These are phyloP conservation scores for Hydra vulgaris DNA, from an alignment of 30 jellyfish, hydroid and myxozoan genomes.

Conservation along the genomic window DNA sequence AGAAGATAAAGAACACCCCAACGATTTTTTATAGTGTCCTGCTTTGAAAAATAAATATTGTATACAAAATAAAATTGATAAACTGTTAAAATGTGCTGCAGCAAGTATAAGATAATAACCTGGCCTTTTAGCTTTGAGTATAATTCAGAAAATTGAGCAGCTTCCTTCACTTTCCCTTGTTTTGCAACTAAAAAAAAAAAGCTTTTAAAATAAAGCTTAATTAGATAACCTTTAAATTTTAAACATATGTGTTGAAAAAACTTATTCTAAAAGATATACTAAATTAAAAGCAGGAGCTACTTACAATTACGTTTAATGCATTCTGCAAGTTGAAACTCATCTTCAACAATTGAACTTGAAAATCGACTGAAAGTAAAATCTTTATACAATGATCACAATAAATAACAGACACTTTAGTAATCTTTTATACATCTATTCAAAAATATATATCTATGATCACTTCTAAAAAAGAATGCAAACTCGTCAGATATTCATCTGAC, in stretches of 20 bases:
- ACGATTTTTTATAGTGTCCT: conserved; percentile 66
- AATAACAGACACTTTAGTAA: no score
- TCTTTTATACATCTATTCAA: no score
- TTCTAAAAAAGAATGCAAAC: no score
- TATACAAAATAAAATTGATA: no score
- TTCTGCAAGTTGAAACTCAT: conserved; percentile 86
- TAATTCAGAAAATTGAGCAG: conserved; percentile 68
- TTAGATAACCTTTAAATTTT: no score
- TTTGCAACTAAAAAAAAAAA: conserved; percentile 52
- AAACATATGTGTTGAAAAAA: no score
- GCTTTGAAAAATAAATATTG: background rate
- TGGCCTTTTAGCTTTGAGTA: conserved; percentile 65
- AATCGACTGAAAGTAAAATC: conserved; percentile 49
- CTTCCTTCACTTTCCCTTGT: conserved; percentile 66
- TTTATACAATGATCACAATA: no score
- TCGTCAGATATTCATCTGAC: no score
- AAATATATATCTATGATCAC: no score
- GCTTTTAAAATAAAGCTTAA: background rate
- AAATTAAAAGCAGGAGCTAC: background rate
- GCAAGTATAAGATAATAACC: conserved; percentile 29
- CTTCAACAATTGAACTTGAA: conserved; percentile 55
- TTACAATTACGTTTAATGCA: conserved; percentile 55
- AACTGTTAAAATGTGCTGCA: no score
- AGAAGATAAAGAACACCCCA: conserved; percentile 69
- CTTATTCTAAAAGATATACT: background rate